These are phyloP conservation scores for Lasioglossum oenotherae DNA, from an alignment of 2,888 invertebrate genomes.

Conservation along the genomic window DNA sequence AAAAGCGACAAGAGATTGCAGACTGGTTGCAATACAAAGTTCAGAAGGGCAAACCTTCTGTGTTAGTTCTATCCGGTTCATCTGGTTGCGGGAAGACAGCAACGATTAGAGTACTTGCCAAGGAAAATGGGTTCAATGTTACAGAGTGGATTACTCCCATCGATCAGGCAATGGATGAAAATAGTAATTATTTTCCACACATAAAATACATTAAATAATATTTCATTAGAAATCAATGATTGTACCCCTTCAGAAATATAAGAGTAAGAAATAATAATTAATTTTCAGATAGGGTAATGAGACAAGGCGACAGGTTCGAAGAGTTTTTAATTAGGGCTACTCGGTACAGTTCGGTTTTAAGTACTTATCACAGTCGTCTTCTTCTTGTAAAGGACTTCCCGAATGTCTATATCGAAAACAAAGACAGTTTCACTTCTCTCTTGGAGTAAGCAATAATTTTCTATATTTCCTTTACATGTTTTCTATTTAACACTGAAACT, in stretches of 20 bases:
- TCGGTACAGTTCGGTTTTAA: conserved; percentile 86
- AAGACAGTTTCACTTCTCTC: conserved; percentile 88
- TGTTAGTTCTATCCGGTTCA: conserved; percentile 91
- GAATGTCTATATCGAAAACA: conserved; percentile 89
- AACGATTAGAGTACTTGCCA: conserved; percentile 88
- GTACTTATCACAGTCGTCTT: conserved; percentile 84
- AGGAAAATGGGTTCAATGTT: conserved; percentile 87
- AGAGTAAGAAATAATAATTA: not conserved
- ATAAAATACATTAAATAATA: not conserved
- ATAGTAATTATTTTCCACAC: conserved; percentile 73
- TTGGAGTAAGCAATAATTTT: conserved; percentile 85
- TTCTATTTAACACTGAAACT: not conserved
- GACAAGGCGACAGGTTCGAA: conserved; percentile 89
- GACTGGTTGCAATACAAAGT: conserved; percentile 76
- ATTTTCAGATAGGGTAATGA: conserved; percentile 74
- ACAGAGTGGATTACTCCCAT: conserved; percentile 94
- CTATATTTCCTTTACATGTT: not conserved
- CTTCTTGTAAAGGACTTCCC: conserved; percentile 93
- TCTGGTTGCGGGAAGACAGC: conserved; percentile 94
- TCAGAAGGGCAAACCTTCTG: conserved; percentile 68
- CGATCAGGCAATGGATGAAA: conserved; percentile 88
- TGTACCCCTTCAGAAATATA: not conserved
- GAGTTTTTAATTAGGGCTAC: conserved; percentile 92
- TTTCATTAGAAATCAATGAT: conserved; percentile 2
- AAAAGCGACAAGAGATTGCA: conserved; percentile 80